phyloP scores from a whole-genome alignment of 2,113 vertebrate genomes.

The Cathartes aura region DNA sequence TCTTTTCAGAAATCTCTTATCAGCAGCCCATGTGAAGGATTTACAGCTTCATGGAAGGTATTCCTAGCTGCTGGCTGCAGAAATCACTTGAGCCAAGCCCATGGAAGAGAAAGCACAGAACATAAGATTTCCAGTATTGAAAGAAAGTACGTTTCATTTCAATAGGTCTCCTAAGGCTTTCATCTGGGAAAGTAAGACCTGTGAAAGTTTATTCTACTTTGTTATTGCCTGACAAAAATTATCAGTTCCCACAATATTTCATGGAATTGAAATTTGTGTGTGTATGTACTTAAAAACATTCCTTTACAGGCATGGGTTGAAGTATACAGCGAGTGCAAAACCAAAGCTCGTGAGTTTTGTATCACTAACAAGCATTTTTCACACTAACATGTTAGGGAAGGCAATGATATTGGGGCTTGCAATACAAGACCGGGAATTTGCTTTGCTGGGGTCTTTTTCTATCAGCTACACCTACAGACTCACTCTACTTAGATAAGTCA shows the following conservation, averaged over 20 bases:
- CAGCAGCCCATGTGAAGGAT: neutral
- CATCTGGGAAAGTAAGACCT: neutral
- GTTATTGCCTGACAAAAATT: neutral
- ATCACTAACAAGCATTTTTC: neutral
- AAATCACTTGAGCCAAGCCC: neutral
- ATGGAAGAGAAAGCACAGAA: neutral
- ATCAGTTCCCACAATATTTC: neutral
- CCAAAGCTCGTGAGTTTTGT: neutral
- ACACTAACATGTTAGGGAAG: neutral
- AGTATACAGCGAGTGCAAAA: neutral
- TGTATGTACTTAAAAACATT: neutral
- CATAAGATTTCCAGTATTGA: neutral
- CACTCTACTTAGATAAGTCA: neutral
- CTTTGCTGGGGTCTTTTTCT: neutral
- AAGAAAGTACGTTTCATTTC: neutral
- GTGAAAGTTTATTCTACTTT: neutral
- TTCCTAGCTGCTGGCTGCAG: neutral
- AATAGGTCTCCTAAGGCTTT: neutral
- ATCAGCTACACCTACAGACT: neutral
- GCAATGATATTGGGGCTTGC: fast-evolving
- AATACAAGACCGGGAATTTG: neutral
- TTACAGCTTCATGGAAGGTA: neutral
- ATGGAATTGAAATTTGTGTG: neutral
- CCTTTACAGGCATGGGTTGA: neutral
- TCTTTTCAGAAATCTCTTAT: neutral